Evolutionary conservation across 2,113 vertebrate species (phyloP), one percentile per base, ranked within the genome.

Genomic region (Nematolebias whitei): DNA sequence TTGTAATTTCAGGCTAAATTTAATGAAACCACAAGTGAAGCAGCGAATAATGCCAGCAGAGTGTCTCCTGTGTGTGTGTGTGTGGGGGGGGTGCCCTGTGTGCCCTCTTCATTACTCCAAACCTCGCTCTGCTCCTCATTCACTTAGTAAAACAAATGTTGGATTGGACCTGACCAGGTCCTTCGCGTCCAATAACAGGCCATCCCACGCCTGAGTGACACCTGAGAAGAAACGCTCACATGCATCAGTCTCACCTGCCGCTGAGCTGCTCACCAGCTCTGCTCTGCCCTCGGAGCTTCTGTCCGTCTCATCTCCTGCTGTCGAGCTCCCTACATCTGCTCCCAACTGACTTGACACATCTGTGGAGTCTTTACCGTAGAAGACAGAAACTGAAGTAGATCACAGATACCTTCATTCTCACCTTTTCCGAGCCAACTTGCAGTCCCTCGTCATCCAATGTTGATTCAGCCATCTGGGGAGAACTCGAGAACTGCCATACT

Each of bases 121-220:
- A 86, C 83, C 85, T 73, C 73, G 57, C 78, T 75, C 63, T 72
- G 74, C 76, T 87, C 81, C 57, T 85, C 84, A 84, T 69, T 88
- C 79, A 87, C 76, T 89, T 84, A 86, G 78, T 76, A 79, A 89
- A 82, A 83, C 75, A 84, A 80, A 79, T 71, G 63, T 39, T 29
- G 56, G 76, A 85, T 80, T 79, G 83, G 79, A 72, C 72, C 68
- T 72, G 86, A 89, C 64, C 77, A 50, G 2, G 45, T 22, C 75
- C 68, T 81, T 88, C 88, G 71, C 44, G 51, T 85, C 81, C 68
- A 87, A 88, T 89, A 61, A 38, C 43, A 71, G 58, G 57, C 62
- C 14, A 52, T 26, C 8, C 18, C 66, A 57, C 71, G 40, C 32
- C 74, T 57, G 71, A 79, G 69, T 81, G 81, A 79, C 83, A 79